phyloP scores from a whole-genome alignment of 2,113 vertebrate species.

The Ictalurus furcatus region DNA sequence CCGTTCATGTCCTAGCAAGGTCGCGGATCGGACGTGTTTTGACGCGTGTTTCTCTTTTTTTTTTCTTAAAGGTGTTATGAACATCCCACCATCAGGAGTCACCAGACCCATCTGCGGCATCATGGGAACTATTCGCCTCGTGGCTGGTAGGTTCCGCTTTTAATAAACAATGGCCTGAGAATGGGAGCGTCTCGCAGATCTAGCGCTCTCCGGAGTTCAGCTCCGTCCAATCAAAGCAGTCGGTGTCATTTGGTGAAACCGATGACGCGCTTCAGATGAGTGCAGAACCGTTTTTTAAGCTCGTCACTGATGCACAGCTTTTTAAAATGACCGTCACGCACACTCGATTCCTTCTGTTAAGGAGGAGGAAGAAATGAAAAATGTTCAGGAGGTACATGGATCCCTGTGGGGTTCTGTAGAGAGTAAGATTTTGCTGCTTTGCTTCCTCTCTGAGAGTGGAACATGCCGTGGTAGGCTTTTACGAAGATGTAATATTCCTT shows the following conservation, averaged over 20 bases:
- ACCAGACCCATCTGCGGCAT: constrained; percentile 91
- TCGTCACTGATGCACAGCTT: neutral
- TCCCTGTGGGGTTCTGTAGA: too few relatives aligned
- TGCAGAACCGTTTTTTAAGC: neutral
- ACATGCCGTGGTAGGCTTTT: too few relatives aligned
- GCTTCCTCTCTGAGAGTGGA: too few relatives aligned
- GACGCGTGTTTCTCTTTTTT: constrained; percentile 33
- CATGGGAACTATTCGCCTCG: constrained; percentile 92
- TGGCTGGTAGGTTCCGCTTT: constrained; percentile 81
- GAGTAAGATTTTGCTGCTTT: too few relatives aligned
- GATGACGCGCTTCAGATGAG: neutral
- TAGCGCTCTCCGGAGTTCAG: neutral
- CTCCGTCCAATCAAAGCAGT: neutral
- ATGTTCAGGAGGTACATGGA: too few relatives aligned
- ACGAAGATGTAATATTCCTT: too few relatives aligned
- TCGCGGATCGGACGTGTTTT: too few relatives aligned
- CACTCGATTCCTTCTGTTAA: too few relatives aligned
- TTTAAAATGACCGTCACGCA: neutral
- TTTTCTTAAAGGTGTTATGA: constrained; percentile 80
- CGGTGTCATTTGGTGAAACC: neutral
- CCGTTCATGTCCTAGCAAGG: neutral
- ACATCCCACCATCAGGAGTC: constrained; percentile 89
- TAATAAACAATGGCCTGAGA: neutral
- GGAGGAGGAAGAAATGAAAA: too few relatives aligned
- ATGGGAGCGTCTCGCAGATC: neutral